Percentiles rank a stretch among this genome's conserved stretches.
Evolutionary conservation across 2,888 invertebrate species (phyloP).

Genomic region (Smittia aterrima): DNA sequence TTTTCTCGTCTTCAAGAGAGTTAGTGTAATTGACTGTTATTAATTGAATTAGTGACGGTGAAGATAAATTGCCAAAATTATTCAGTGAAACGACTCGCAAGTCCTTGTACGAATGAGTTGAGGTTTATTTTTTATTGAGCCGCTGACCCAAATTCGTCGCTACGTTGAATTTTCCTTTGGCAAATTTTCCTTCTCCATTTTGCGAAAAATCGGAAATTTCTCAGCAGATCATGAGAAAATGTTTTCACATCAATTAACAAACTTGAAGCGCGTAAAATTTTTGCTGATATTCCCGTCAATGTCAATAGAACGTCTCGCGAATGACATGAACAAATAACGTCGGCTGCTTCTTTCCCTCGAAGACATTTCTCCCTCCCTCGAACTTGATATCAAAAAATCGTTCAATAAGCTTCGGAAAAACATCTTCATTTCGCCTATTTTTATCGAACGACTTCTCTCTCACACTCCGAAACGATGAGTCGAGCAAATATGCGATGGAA

Average conservation of each 20-base stretch:
- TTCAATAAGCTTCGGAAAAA: not conserved
- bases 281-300: too few relatives aligned
- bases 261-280: not conserved
- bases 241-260: not conserved
- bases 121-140: not conserved
- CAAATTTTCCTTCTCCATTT: not conserved
- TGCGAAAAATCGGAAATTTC: not conserved
- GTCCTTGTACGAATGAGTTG: not conserved
- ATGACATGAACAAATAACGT: too few relatives aligned
- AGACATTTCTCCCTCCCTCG: too few relatives aligned
- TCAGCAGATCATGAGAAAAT: not conserved
- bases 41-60: not conserved
- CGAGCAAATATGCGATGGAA: not conserved
- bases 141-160: not conserved
- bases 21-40: not conserved
- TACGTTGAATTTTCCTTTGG: not conserved
- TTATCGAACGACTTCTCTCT: not conserved
- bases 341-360: too few relatives aligned
- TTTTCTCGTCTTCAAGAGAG: not conserved
- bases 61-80: not conserved
- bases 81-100: not conserved
- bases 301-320: too few relatives aligned
- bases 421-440: constrained; percentile 7
- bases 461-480: not conserved
- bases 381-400: too few relatives aligned